These are phyloP conservation scores for Drosophila sp. DNA, from an alignment of 1,140 invertebrate genomes.

Conservation along the genomic window DNA sequence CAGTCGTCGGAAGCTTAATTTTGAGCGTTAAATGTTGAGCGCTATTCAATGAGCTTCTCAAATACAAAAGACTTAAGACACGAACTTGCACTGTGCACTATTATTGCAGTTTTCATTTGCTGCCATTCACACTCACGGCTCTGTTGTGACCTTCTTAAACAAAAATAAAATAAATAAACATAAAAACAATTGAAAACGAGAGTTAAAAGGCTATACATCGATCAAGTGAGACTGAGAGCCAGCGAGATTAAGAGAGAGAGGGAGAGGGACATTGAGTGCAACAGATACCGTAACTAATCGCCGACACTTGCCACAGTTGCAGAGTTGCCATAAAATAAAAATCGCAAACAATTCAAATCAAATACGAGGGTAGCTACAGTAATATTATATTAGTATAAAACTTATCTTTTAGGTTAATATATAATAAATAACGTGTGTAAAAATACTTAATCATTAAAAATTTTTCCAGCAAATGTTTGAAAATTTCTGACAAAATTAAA, in stretches of 20 bases:
- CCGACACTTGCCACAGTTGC: conserved; percentile 23
- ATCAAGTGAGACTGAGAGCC: background rate
- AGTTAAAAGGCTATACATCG: background rate
- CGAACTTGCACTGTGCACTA: conserved; percentile 71
- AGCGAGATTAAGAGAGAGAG: conserved; percentile 16
- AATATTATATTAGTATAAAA: no score
- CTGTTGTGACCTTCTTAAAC: conserved; percentile 65
- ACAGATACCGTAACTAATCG: background rate
- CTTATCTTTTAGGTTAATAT: no score
- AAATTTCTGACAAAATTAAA: no score
- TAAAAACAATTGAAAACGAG: conserved; percentile 23
- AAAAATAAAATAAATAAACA: conserved; percentile 36
- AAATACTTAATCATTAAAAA: no score
- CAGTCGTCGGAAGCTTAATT: conserved; percentile 10
- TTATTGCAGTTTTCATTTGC: conserved; percentile 53
- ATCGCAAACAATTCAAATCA: conserved; percentile 11
- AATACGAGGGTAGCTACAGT: conserved; percentile 17
- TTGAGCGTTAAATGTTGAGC: conserved; percentile 52
- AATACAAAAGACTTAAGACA: conserved; percentile 77
- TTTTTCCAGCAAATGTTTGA: no score
- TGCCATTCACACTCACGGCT: conserved; percentile 44
- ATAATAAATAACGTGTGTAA: no score
- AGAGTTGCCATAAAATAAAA: conserved; percentile 48
- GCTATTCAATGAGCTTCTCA: conserved; percentile 43
- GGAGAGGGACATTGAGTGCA: background rate